Base-by-base conservation (phyloP, 2,797 vertebrate species). In the Etheostoma nigrum region DNA sequence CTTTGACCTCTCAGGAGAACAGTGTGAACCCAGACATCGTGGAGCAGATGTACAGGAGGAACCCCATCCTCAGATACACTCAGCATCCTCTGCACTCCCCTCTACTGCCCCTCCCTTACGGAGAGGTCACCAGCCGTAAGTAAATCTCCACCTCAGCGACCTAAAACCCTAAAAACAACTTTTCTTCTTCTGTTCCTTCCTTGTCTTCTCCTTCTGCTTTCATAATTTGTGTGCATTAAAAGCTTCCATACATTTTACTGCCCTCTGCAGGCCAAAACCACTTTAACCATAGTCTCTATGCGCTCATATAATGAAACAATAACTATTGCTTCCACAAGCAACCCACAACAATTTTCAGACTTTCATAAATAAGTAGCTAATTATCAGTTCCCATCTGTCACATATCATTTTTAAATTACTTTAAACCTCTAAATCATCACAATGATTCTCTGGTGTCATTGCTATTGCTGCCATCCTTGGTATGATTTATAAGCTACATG, bases 21-120 rank as follows among this genome's bases (percentile, higher is more conserved):
- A 97, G 97, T 45, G 92, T 96, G 18, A 98, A 98, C 83, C 87
- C 95, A 1, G 97, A 98, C 62, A 94, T 95, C 12, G 97, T 98
- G 82, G 97, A 98, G 72, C 97, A 97, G 91, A 98, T 95, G 5
- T 98, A 97, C 33, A 92, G 95, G 84, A 96, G 97, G 86, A 98
- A 98, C 87, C 97, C 97, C 23, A 98, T 98, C 85, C 90, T 98
- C 66, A 91, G 97, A 94, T 98, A 98, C 73, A 98, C 97, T 4
- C 97, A 98, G 94, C 97, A 98, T 84, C 96, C 97, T 1, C 90
- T 98, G 88, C 97, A 98, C 89, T 96, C 97, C 0, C 97, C 97
- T 3, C 91, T 98, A 10, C 95, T 98, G 53, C 97, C 97, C 0
- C 91, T 98, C 1, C 96, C 96, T 0, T 98, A 98, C 0, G 97